A percentile compares a stretch with the other conserved stretches of the same genome.
Evolutionary conservation across 2,113 vertebrate species (phyloP).

Genomic region (Lepisosteus osseus): DNA sequence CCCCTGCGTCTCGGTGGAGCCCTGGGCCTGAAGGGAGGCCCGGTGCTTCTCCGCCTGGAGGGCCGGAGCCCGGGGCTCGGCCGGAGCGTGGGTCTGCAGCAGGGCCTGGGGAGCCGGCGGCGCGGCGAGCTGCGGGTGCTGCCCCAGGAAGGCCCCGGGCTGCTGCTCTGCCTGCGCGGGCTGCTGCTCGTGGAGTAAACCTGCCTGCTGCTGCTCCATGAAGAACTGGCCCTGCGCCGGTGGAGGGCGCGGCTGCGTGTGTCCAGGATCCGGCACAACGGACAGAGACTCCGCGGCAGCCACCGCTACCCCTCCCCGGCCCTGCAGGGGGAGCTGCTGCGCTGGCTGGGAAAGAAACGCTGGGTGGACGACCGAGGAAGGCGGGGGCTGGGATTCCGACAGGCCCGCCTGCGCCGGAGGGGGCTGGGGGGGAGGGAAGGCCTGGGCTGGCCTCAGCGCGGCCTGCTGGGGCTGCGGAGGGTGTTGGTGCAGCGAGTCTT

Average conservation of each 20-base stretch:
- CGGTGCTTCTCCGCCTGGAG: background rate
- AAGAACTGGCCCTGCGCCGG: slow-evolving; percentile 7
- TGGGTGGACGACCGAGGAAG: slow-evolving; percentile 25
- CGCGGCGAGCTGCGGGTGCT: slow-evolving; percentile 47
- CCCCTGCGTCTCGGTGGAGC: background rate
- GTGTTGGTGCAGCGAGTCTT: too few relatives aligned
- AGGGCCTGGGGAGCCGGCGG: slow-evolving; percentile 20
- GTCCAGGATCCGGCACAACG: slow-evolving; percentile 28
- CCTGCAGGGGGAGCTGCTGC: slow-evolving; percentile 54
- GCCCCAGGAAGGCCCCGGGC: slow-evolving; percentile 37
- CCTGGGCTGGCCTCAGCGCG: too few relatives aligned
- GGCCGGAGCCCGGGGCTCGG: background rate
- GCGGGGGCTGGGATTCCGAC: slow-evolving; percentile 8
- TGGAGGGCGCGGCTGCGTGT: slow-evolving; percentile 41
- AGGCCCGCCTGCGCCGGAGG: too few relatives aligned
- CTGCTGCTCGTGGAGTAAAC: slow-evolving; percentile 38
- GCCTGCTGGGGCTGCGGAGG: too few relatives aligned
- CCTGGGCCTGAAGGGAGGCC: too few relatives aligned
- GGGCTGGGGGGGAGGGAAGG: too few relatives aligned
- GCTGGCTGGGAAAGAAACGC: slow-evolving; percentile 51
- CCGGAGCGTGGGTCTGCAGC: background rate
- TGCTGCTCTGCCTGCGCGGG: slow-evolving; percentile 33
- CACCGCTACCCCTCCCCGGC: slow-evolving; percentile 23
- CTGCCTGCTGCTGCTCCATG: slow-evolving; percentile 29
- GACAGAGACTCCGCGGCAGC: slow-evolving; percentile 21